Base-by-base conservation (phyloP, 1,140 invertebrate genomes). In the Anthonomus grandis region DNA sequence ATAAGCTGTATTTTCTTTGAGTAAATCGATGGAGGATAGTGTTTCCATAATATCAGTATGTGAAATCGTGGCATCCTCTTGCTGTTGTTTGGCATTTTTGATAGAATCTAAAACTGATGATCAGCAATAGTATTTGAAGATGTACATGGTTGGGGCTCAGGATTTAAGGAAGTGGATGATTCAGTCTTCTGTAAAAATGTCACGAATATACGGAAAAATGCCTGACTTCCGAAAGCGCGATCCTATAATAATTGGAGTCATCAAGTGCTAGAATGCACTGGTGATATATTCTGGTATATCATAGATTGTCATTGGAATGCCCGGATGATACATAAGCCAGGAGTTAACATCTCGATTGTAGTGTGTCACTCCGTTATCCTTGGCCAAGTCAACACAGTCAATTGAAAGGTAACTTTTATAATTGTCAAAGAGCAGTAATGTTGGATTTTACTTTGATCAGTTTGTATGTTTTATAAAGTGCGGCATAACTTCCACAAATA, bases 361-460 rank as follows among this genome's bases (percentile, higher is more conserved):
- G 58, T 37, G 64, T 2, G 31, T 51, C 0, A 74, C 64, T 8
- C 63, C 67, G 22, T 65, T 42, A 31, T 63, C 36, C 66, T 70
- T 70, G 0, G 64, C 66, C 6, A 62, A 46, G 51, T 72, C 51
- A 0, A 73, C 36, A 10, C 55, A 69, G 57, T 64, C 61, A 3
- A 73, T 34, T 12, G 47, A 49, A 8, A 73, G 46, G 54, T 73
- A 68, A n/a, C 63, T 66, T 41, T 70, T 68, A 54, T 78, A 72
- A 50, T 76, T 77, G 62, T 78, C 74, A 34, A 71, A 64, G 6
- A 77, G 61, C n/a, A 78, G 38, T 9, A 77, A 47, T 5, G 67
- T 56, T 58, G 71, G 72, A 60, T 68, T 64, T 17, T 76, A 68
- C 60, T 49, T 57, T 4, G 73, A 67, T 42, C 62, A 54, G 25